phyloP scores from a whole-genome alignment of 2,888 invertebrate genomes.

The Agapostemon virescens region DNA sequence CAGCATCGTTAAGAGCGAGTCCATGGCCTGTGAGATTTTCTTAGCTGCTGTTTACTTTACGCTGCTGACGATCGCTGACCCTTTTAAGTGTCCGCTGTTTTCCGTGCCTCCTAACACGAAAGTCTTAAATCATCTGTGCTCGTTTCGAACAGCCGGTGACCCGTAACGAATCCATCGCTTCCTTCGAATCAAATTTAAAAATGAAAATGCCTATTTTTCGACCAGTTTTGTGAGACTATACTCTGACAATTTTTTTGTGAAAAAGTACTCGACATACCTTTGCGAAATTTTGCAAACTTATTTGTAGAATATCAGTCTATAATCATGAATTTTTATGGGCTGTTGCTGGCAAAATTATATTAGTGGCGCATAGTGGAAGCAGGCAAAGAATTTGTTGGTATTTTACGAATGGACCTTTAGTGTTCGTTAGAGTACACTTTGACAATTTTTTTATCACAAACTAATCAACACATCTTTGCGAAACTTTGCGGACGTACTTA shows the following conservation, averaged over 20 bases:
- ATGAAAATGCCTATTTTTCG: neutral
- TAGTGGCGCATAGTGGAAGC: too few relatives aligned
- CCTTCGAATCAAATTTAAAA: neutral
- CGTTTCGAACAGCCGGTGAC: neutral
- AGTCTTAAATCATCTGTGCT: neutral
- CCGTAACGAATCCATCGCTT: too few relatives aligned
- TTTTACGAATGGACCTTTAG: too few relatives aligned
- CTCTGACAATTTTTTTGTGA: neutral
- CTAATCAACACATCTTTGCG: too few relatives aligned
- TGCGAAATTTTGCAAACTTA: too few relatives aligned
- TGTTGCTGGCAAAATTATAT: too few relatives aligned
- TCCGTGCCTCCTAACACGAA: neutral
- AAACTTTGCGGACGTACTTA: neutral
- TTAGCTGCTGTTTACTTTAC: neutral
- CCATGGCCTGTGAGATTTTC: constrained; percentile 11
- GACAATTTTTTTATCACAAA: too few relatives aligned
- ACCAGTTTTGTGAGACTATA: too few relatives aligned
- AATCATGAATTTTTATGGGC: too few relatives aligned
- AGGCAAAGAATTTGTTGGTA: too few relatives aligned
- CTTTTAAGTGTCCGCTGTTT: constrained; percentile 1
- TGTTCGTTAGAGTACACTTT: too few relatives aligned
- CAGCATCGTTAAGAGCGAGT: constrained; percentile 17
- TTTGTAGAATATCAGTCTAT: too few relatives aligned
- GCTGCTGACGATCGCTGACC: neutral
- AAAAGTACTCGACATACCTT: neutral